These are phyloP conservation scores for Varanus komodoensis DNA, from an alignment of 2,113 vertebrate genomes.

Conservation along the genomic window DNA sequence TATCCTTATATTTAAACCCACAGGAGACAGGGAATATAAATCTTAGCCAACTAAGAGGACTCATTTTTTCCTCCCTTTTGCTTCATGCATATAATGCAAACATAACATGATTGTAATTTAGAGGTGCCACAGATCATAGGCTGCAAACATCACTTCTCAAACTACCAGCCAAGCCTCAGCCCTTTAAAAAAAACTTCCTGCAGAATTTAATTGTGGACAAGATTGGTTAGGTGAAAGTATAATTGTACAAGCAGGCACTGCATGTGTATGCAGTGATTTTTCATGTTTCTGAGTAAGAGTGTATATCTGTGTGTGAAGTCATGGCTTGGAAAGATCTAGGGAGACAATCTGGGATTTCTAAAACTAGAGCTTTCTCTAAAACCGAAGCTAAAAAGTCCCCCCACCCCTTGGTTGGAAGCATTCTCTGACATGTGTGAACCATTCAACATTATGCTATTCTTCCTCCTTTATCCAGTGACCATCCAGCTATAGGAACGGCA, in stretches of 20 bases:
- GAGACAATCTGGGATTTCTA: neutral
- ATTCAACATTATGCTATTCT: neutral
- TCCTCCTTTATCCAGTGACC: slow-evolving; percentile 62
- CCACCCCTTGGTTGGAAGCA: neutral
- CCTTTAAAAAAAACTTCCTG: neutral
- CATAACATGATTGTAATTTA: slow-evolving; percentile 8
- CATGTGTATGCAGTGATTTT: neutral
- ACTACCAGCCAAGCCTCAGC: neutral
- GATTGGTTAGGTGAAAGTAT: neutral
- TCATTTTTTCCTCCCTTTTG: neutral
- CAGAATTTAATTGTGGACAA: neutral
- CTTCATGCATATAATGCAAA: neutral
- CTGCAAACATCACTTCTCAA: neutral
- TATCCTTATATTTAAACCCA: slow-evolving; percentile 21
- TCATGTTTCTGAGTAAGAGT: too few species aligned
- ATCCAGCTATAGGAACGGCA: slow-evolving; percentile 70
- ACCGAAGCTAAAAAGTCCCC: neutral
- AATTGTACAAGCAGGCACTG: neutral
- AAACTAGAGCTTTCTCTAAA: neutral
- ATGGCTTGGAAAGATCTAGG: neutral
- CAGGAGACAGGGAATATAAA: slow-evolving; percentile 18
- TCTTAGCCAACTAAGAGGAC: neutral
- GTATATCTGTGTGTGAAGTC: too few species aligned
- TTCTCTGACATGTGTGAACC: neutral
- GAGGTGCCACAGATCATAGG: neutral